Conservation (phyloP, 2,113 vertebrate genomes). For the Mustela nigripes region DNA sequence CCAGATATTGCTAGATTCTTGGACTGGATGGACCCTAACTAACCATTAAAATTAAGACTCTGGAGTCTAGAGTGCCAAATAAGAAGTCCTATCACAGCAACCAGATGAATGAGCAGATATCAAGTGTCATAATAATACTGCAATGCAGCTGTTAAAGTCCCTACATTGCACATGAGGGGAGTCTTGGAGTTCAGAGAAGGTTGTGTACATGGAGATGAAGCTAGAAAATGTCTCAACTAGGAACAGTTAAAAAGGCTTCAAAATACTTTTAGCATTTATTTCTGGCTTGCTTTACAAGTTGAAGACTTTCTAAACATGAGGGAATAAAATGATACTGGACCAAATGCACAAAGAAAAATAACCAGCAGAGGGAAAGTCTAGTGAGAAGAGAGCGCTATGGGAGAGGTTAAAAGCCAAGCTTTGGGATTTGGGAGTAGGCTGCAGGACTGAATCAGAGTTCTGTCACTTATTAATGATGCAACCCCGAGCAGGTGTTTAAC, state of each 20-base stretch:
- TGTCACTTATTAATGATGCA: neutral
- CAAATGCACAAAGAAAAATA: neutral
- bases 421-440: neutral
- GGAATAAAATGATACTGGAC: neutral
- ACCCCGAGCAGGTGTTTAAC: neutral
- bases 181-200: neutral
- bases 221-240: neutral
- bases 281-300: constrained; percentile 15
- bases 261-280: neutral
- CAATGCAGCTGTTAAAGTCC: neutral
- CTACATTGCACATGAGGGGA: neutral
- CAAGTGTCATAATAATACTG: neutral
- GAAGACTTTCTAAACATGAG: neutral
- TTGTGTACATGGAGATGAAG: neutral
- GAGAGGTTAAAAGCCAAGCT: neutral
- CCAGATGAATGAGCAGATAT: neutral
- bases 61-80: neutral
- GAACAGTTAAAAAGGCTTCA: neutral
- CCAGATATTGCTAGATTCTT: neutral
- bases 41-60: constrained; percentile 19
- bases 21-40: neutral
- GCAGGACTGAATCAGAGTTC: neutral
- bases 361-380: neutral
- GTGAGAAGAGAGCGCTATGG: neutral
- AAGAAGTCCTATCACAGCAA: neutral